Evolutionary conservation across 2,797 vertebrate genomes (phyloP), one percentile per base, ranked within the genome.

Genomic region (Mormyrops boulengeri): DNA sequence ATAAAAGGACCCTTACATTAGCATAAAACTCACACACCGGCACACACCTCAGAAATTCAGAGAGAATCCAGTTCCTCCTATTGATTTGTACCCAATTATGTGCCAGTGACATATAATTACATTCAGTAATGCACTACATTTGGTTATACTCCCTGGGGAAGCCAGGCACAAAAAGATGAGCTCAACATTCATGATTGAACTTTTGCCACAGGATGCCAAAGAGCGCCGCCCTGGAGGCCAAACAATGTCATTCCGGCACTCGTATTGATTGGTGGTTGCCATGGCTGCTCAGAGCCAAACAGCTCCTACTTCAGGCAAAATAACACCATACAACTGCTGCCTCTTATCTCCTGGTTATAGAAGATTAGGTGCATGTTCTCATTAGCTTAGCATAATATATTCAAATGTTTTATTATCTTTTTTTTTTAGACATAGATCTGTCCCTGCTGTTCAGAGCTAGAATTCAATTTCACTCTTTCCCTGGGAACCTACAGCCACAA

Each of bases 351-450:
- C 92, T 94, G 93, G 92, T 91, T 93, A 93, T 91, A 93, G 94
- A 92, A 95, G 95, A 96, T 95, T 95, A 95, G 91, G 93, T 92
- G 94, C 92, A 94, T 95, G 94, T 94, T 95, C 95, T 95, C 95
- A 94, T 95, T 95, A 96, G 95, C 95, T 96, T 94, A 94, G 95
- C 94, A 93, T 95, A 95, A 95, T 95, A 95, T 95, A 34, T 8
- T 49, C 17, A 86, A 2, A 66, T 69, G 86, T 87, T 89, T 91
- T 86, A 91, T 90, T 86, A 87, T 85, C 66, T 49, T 9, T n/a
- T 17, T 60, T 96, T 87, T 66, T 22, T 96, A 95, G 93, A 94
- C 95, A 94, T 94, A 93, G 94, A 94, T 95, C 94, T 95, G 94
- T 94, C 94, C 93, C 93, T 93, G 92, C 92, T 93, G 93, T 82